These are phyloP conservation scores for Burhinus oedicnemus DNA, from an alignment of 2,113 vertebrate species.

Conservation along the genomic window DNA sequence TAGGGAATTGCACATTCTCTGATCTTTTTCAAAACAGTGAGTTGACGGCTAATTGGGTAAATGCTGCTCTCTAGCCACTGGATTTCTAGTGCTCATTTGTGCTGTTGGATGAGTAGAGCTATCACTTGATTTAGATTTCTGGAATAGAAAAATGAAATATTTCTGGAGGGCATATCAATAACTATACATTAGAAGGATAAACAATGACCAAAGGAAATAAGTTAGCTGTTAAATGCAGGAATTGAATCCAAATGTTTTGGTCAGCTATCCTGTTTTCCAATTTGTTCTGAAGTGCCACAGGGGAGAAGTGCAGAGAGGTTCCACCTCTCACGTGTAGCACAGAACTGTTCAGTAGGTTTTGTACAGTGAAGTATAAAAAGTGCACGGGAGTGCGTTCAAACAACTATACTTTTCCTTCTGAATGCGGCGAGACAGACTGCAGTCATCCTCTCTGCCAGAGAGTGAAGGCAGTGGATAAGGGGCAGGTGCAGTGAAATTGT, in stretches of 20 bases:
- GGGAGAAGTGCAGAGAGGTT: neutral
- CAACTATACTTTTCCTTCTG: neutral
- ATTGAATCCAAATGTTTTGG: neutral
- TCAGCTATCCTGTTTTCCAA: neutral
- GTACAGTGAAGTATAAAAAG: neutral
- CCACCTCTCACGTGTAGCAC: neutral
- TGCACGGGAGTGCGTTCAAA: neutral
- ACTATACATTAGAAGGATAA: neutral
- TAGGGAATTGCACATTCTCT: neutral
- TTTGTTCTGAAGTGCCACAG: neutral
- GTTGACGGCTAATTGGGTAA: neutral
- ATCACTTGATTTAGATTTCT: neutral
- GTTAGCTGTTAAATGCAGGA: neutral
- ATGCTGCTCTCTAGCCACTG: neutral
- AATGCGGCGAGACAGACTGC: rapidly evolving
- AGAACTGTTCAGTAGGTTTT: neutral
- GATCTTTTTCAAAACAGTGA: neutral
- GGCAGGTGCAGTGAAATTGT: neutral
- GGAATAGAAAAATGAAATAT: neutral
- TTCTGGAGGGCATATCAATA: neutral
- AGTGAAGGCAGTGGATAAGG: neutral
- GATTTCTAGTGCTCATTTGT: neutral
- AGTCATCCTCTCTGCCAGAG: neutral
- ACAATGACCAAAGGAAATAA: neutral
- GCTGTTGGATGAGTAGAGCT: neutral